Conservation (phyloP, 1,140 invertebrate species). For the Stenopsyche tienmushanensis region DNA sequence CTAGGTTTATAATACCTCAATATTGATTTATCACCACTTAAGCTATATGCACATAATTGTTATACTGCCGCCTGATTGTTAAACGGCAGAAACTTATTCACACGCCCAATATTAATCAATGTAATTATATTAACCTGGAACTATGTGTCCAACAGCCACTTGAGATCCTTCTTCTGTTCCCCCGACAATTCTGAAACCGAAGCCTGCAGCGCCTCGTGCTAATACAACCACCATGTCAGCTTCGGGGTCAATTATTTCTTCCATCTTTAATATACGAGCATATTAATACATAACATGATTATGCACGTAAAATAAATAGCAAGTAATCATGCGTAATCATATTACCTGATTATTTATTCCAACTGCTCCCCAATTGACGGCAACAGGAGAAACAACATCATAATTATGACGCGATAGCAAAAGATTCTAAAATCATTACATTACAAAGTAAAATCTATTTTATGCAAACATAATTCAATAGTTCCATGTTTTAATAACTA, state of each 20-base stretch:
- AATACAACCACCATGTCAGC: constrained; percentile 51
- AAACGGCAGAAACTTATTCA: no score
- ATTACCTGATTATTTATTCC: constrained; percentile 34
- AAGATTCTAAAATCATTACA: constrained; percentile 18
- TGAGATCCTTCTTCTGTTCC: constrained; percentile 97
- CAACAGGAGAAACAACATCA: constrained; percentile 33
- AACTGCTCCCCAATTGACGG: constrained; percentile 34
- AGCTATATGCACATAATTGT: no score
- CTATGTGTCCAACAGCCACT: constrained; percentile 93
- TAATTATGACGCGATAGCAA: constrained; percentile 36
- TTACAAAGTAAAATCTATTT: neutral
- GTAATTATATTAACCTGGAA: constrained; percentile 66
- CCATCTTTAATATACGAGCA: constrained; percentile 19
- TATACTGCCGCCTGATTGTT: no score
- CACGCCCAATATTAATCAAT: constrained; percentile 1
- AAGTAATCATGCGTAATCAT: neutral
- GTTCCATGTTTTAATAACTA: neutral
- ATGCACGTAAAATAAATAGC: neutral
- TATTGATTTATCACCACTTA: no score
- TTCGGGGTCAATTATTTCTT: constrained; percentile 45
- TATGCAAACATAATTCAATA: neutral
- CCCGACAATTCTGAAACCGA: constrained; percentile 98
- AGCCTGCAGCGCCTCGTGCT: constrained; percentile 48
- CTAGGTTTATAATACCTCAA: neutral
- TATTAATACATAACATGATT: constrained; percentile 1